phyloP scores from a whole-genome alignment of 2,888 invertebrate genomes.

The Lepidonotus clava region DNA sequence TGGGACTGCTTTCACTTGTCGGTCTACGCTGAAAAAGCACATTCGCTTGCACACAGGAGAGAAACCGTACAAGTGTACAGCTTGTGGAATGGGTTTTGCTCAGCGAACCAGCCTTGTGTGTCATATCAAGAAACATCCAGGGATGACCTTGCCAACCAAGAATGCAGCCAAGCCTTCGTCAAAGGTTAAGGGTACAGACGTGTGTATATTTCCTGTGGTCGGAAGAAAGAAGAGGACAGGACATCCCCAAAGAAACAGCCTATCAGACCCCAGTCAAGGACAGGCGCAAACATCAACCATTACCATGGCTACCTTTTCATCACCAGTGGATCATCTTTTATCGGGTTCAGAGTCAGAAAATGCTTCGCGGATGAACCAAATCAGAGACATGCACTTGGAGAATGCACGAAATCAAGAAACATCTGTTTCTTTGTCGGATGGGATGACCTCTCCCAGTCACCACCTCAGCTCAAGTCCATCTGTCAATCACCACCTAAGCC shows the following conservation, averaged over 20 bases:
- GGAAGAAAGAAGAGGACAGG: neutral
- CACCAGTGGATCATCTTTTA: neutral
- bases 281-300: neutral
- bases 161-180: neutral
- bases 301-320: neutral
- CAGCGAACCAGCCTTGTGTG: slow-evolving; percentile 31
- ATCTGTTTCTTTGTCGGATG: too few relatives aligned
- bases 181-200: neutral
- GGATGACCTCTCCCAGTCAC: too few relatives aligned
- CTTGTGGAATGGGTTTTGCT: slow-evolving; percentile 24
- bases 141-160: neutral
- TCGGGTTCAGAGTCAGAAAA: neutral
- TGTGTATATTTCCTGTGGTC: slow-evolving; percentile 33
- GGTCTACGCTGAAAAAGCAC: slow-evolving; percentile 5
- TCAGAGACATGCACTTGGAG: neutral
- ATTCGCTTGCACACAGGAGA: slow-evolving; percentile 48
- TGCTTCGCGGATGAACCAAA: neutral
- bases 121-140: slow-evolving; percentile 39
- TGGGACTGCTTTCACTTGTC: slow-evolving; percentile 13
- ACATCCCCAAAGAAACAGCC: neutral
- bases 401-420: too few relatives aligned
- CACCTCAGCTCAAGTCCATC: too few relatives aligned
- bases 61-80: slow-evolving; percentile 24
- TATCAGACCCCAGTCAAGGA: too few relatives aligned
- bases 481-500: neutral